Evolutionary conservation across 1,140 invertebrate species (phyloP), one percentile per base, ranked within the genome.

Genomic region (Cherax destructor): DNA sequence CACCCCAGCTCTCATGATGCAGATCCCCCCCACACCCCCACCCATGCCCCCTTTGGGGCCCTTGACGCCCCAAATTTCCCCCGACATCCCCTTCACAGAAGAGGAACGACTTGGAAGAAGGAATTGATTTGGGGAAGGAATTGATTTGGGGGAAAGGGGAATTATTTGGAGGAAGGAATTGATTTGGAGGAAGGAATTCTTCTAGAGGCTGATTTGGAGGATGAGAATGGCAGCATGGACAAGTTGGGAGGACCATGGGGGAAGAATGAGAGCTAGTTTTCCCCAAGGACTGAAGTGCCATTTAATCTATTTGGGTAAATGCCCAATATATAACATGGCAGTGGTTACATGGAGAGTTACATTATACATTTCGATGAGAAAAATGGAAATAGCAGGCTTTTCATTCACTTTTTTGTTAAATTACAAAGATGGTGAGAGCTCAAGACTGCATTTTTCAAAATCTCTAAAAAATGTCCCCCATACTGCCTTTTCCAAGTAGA

Each of bases 1-100:
- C 49, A 92, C 90, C 52, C 92, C 91, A 47, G 88, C 92, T 24
- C 86, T 93, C n/a, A 76, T 69, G 59, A 83, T 56, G 21, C 79
- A 85, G 30, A 59, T 61, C 21, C 92, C 91, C 18, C 87, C 76
- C 21, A 91, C 92, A 50, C 92, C 85, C 81, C 92, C 92, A 72
- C 92, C 92, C 52, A 93, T 93, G 92, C 92, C 92, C 41, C 92
- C 92, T 24, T 52, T 93, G 83, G 92, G 92, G 92, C 92, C 30
- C 92, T 93, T 24, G 88, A 61, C 91, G 92, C 77, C 92, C 92
- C 24, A 91, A 93, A 83, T 21, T 91, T 10, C 92, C 84, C 13
- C 72, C 72, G 88, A 91, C 84, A n/a, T 90, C 81, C 65, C 88
- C 88, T n/a, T 78, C 56, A 56, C 56, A 80, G 81, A 84, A 72